Base-by-base conservation (phyloP, 2,888 invertebrate genomes). In the Anticlea derivata region DNA sequence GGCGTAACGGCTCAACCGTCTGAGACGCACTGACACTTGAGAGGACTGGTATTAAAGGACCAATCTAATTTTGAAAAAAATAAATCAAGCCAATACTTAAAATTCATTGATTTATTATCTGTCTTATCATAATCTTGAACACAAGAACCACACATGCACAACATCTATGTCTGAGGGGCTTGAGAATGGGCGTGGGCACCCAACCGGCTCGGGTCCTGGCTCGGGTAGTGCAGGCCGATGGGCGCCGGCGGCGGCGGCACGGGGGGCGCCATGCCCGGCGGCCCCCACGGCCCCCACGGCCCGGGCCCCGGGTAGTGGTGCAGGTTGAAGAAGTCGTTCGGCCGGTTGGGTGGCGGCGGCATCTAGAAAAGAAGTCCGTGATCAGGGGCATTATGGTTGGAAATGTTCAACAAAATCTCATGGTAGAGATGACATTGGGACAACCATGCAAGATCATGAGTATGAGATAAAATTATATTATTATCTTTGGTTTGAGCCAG, bases 201-300 rank as follows among this genome's bases (percentile, higher is more conserved):
- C 84, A 98, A 93, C 20, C 98, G 92, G 27, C 96, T 94, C 0
- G 99, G 99, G 92, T 99, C 99, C 83, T 99, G 99, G 75, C 98
- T 98, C 2, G 99, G 99, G 92, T 99, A 99, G 85, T 99, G 98
- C 35, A 94, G 89, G 0, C 93, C 91, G 0, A 93, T 84, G 5
- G 93, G 92, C n/a, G 92, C 88, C 0, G 92, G 91, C 1, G 92
- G 90, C 67, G 75, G 86, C 58, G 71, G 71, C 43, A 7, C 61
- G 29, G 62, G 62, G 41, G 55, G 55, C 10, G 46, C 81, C 48
- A 52, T 62, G 61, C 66, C 60, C 35, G 49, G 63, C 52, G 62
- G 65, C 58, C 65, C 77, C 55, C 61, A 77, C 17, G 64, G 72
- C 1, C 76, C 78, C 79, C 80, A 79, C 26, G 72, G 47, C 61